Base-by-base conservation (phyloP, 2,888 invertebrate species). In the Oxyteleia sp. region DNA sequence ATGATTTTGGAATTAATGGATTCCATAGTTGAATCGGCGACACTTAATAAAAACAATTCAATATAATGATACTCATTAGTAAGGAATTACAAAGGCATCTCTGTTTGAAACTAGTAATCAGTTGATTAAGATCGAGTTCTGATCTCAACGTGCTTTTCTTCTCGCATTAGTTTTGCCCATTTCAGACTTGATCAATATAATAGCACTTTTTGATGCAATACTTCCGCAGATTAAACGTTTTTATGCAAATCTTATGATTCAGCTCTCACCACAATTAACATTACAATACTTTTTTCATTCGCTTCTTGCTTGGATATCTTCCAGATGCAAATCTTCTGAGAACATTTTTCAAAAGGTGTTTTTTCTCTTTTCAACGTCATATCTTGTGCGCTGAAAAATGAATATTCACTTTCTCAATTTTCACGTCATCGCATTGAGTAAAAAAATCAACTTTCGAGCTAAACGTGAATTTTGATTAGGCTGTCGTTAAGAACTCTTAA, bases 81-180 rank as follows among this genome's bases (percentile, higher is more conserved):
- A 45, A 59, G 41, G 59, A 59, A 71, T 59, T 59, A 51, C 72
- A 61, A 51, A 61, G 61, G 72, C 51, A 41, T 29, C 49, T 59
- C 47, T 38, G 59, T 15, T 23, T 29, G 35, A 69, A 23, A 57
- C 45, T 18, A 23, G 66, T 23, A 43, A 43, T 61, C 61, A 51
- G 72, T 43, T 61, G 59, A 72, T 72, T 61, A 61, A 72, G 72
- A 51, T 32, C 72, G 51, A 61, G 51, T 41, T 49, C 38, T 15
- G 59, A 59, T 59, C 41, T 0, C 3, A 23, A n/a, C n/a, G n/a
- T 26, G 16, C 55, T 20, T 68, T 68, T 68, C 53, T 55, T 68
- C 32, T 15, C 55, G 13, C 7, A 29, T 68, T 35, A 53, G 51
- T 55, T 68, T 53, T 55, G 20, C 20, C 45, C 45, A 55, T 68